These are phyloP conservation scores for Leptinotarsa peninsularis DNA, from an alignment of 2,888 invertebrate genomes.

Conservation along the genomic window DNA sequence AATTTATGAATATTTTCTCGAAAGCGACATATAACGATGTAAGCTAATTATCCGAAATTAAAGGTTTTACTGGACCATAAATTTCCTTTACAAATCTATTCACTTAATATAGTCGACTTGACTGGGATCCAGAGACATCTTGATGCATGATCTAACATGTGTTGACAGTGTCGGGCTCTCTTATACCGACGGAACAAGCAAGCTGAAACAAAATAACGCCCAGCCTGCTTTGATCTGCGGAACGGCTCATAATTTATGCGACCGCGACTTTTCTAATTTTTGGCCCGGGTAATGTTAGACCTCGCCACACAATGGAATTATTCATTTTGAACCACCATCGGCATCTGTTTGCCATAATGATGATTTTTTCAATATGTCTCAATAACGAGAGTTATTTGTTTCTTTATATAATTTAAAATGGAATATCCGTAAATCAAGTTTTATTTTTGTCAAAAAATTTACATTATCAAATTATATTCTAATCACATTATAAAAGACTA, in stretches of 20 bases:
- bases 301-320: slow-evolving; percentile 21
- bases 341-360: slow-evolving; percentile 9
- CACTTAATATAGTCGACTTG: slow-evolving; percentile 56
- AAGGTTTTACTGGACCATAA: slow-evolving; percentile 61
- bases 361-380: neutral
- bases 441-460: too few species aligned
- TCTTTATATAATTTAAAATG: neutral
- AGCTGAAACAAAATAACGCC: slow-evolving; percentile 47
- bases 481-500: too few species aligned
- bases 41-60: slow-evolving; percentile 55
- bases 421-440: too few species aligned
- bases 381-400: slow-evolving; percentile 3
- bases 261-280: slow-evolving; percentile 22
- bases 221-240: slow-evolving; percentile 54
- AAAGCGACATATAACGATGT: slow-evolving; percentile 45
- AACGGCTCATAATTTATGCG: slow-evolving; percentile 51
- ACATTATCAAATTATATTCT: too few species aligned
- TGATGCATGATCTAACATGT: slow-evolving; percentile 39
- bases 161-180: slow-evolving; percentile 48
- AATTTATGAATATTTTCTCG: slow-evolving; percentile 42
- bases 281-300: slow-evolving; percentile 14
- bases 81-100: slow-evolving; percentile 63
- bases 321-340: neutral
- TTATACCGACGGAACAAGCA: slow-evolving; percentile 45
- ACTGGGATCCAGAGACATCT: slow-evolving; percentile 22